phyloP scores from a whole-genome alignment of 2,888 invertebrate genomes.

The Folsomia candida region DNA sequence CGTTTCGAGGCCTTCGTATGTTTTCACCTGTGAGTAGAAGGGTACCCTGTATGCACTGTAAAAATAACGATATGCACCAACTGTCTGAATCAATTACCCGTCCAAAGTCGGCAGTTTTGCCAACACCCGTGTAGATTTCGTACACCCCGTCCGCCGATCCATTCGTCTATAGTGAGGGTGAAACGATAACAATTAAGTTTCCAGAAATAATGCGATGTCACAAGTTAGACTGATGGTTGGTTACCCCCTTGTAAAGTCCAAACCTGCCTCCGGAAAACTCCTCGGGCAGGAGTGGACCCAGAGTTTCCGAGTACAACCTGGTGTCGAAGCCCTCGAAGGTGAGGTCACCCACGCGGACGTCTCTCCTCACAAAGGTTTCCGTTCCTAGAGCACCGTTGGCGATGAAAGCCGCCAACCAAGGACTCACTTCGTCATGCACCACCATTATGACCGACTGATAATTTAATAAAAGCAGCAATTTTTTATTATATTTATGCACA shows the following conservation, averaged over 20 bases:
- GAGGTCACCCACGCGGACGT: constrained; percentile 24
- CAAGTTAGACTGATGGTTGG: background rate
- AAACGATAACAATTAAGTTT: background rate
- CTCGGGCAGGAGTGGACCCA: constrained; percentile 6
- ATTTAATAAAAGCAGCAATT: background rate
- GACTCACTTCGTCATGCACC: background rate
- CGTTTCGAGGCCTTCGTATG: no score
- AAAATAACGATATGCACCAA: no score
- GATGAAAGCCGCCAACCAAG: background rate
- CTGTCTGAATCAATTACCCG: constrained; percentile 9
- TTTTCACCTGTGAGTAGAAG: no score
- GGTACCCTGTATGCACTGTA: no score
- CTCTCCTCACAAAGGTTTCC: constrained; percentile 15
- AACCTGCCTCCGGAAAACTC: constrained; percentile 30
- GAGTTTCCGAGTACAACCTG: background rate
- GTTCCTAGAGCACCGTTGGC: background rate
- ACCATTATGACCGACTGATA: constrained; percentile 17
- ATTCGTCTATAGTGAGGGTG: constrained; percentile 31
- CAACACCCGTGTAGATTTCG: constrained; percentile 36
- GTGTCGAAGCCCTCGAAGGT: constrained; percentile 29
- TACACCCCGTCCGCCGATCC: constrained; percentile 33
- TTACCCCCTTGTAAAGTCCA: constrained; percentile 39
- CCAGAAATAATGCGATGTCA: background rate
- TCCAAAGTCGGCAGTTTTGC: constrained; percentile 26
- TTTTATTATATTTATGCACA: no score